Percentiles rank a stretch among this genome's conserved stretches.
Conservation (phyloP, 1,140 invertebrate species). For the Tetragnatha versicolor region DNA sequence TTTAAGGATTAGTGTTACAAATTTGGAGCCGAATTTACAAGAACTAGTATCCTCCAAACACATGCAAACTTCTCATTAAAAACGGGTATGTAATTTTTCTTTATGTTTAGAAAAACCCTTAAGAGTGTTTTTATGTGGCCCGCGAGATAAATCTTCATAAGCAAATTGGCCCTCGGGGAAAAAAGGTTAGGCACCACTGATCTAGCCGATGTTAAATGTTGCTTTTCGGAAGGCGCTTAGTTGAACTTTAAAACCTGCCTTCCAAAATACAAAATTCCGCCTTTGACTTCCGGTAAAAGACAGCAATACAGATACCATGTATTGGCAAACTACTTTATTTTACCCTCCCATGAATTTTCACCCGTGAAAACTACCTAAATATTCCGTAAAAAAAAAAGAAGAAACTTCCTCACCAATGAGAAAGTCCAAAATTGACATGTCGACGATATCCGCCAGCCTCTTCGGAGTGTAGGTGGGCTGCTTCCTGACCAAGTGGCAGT, state of each 20-base stretch:
- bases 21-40: too few relatives aligned
- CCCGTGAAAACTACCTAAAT: not conserved
- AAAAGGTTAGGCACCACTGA: too few relatives aligned
- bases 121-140: too few relatives aligned
- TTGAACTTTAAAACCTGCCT: not conserved
- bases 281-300: not conserved
- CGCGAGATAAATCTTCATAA: too few relatives aligned
- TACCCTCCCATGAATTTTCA: not conserved
- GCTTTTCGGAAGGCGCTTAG: not conserved
- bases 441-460: conserved; percentile 91
- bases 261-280: too few relatives aligned
- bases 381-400: not conserved
- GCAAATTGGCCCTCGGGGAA: too few relatives aligned
- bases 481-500: conserved; percentile 84
- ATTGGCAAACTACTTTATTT: not conserved
- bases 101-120: too few relatives aligned
- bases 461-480: conserved; percentile 90
- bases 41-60: too few relatives aligned
- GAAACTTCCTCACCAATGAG: conserved; percentile 73
- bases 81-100: too few relatives aligned
- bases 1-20: too few relatives aligned
- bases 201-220: too few relatives aligned
- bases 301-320: not conserved
- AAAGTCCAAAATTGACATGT: conserved; percentile 90
- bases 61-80: too few relatives aligned